A percentile compares a stretch with the other conserved stretches of the same genome.
Evolutionary conservation across 2,113 vertebrate species (phyloP).

Genomic region (Tautogolabrus adspersus): DNA sequence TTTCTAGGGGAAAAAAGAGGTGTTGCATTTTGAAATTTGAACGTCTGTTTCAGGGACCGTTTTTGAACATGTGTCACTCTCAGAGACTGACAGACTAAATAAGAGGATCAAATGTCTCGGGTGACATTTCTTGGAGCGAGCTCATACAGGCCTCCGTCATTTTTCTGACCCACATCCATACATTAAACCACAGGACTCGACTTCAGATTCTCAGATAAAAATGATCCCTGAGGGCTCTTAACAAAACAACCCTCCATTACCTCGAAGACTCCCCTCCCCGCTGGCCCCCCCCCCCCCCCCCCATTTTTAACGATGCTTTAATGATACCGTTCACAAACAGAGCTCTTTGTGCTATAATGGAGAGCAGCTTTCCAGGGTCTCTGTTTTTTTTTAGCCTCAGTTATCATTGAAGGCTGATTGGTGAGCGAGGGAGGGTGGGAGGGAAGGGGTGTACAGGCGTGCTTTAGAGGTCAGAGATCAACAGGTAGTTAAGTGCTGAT

Average conservation of each 20-base stretch:
- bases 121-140: neutral
- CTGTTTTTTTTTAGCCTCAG: neutral
- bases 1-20: neutral
- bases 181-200: neutral
- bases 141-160: constrained; percentile 2
- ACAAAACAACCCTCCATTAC: constrained; percentile 46
- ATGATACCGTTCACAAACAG: constrained; percentile 2
- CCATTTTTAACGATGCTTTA: constrained; percentile 37
- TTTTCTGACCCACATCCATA: constrained; percentile 14
- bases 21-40: neutral
- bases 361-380: constrained; percentile 16
- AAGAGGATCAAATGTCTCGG: constrained; percentile 4
- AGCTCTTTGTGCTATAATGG: constrained; percentile 32
- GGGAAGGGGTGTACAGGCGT: neutral
- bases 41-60: neutral
- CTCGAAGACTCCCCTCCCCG: neutral
- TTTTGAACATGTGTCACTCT: neutral
- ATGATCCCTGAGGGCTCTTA: constrained; percentile 16
- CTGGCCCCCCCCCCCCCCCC: neutral
- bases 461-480: constrained; percentile 40
- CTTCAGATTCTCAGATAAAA: constrained; percentile 28
- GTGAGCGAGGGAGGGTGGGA: neutral
- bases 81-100: constrained; percentile 29
- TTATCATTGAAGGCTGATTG: neutral
- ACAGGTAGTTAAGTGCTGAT: constrained; percentile 24